Conservation (phyloP, 2,888 invertebrate species). For the Catocala fraxini region DNA sequence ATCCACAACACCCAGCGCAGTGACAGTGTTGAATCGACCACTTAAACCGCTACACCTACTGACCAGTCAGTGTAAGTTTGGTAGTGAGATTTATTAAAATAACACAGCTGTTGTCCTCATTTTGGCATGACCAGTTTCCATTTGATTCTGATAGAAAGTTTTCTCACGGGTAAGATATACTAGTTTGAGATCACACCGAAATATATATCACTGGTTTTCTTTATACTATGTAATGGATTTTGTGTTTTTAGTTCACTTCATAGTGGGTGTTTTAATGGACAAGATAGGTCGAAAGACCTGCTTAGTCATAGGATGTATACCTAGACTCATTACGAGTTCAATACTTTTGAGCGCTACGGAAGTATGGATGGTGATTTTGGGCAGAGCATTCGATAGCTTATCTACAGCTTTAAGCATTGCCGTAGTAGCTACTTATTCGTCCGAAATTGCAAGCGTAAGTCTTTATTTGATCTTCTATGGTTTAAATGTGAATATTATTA, state of each 20-base stretch:
- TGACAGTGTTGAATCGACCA: too few relatives aligned
- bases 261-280: slow-evolving; percentile 46
- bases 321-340: slow-evolving; percentile 50
- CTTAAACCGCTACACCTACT: too few relatives aligned
- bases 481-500: too few relatives aligned
- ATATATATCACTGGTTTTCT: too few relatives aligned
- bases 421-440: slow-evolving; percentile 64
- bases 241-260: slow-evolving; percentile 39
- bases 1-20: too few relatives aligned
- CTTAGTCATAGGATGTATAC: slow-evolving; percentile 52
- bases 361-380: slow-evolving; percentile 63
- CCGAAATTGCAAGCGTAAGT: slow-evolving; percentile 68
- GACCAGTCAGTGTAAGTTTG: too few relatives aligned
- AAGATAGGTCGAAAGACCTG: slow-evolving; percentile 48
- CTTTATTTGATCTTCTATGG: background rate
- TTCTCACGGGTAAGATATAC: too few relatives aligned
- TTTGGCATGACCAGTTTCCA: too few relatives aligned
- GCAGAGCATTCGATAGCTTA: slow-evolving; percentile 49
- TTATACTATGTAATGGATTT: background rate
- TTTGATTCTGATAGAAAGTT: too few relatives aligned
- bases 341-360: slow-evolving; percentile 58
- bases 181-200: too few relatives aligned
- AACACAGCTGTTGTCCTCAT: too few relatives aligned
- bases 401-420: slow-evolving; percentile 49
- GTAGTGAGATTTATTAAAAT: too few relatives aligned